Evolutionary conservation across 2,797 vertebrate species (phyloP).

Genomic region (Chloroceryle inda): DNA sequence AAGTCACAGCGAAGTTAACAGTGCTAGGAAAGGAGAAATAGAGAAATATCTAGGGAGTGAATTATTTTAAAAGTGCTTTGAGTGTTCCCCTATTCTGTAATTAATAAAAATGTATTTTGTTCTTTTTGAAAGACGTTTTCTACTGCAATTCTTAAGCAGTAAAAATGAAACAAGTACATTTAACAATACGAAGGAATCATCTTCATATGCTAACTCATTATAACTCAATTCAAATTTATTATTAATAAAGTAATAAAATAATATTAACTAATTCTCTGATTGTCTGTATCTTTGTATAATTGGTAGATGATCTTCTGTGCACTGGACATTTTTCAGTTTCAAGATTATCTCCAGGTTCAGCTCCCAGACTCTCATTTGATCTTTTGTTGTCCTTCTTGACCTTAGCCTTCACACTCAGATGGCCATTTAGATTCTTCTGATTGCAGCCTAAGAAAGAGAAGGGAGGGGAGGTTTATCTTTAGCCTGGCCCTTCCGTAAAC

Average conservation of each 20-base stretch:
- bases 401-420: conserved; percentile 14
- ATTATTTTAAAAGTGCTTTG: background rate
- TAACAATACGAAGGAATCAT: conserved; percentile 67
- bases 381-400: conserved; percentile 34
- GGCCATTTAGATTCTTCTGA: conserved; percentile 28
- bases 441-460: background rate
- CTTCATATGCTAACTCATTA: conserved; percentile 47
- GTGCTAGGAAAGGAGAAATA: background rate
- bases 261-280: conserved; percentile 62
- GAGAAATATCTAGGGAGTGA: background rate
- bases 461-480: conserved; percentile 40
- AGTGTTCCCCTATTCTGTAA: background rate
- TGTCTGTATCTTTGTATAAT: conserved; percentile 54
- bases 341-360: background rate
- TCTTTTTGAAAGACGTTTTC: conserved; percentile 12
- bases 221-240: conserved; percentile 67
- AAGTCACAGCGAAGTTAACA: background rate
- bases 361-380: background rate
- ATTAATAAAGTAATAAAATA: conserved; percentile 70
- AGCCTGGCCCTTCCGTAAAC: conserved; percentile 17
- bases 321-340: conserved; percentile 14
- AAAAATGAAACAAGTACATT: conserved; percentile 74
- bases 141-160: conserved; percentile 59
- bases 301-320: conserved; percentile 11
- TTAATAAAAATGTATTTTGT: conserved; percentile 39